Evolutionary conservation across 2,113 vertebrate species (phyloP).

Genomic region (Coreoperca whiteheadi): DNA sequence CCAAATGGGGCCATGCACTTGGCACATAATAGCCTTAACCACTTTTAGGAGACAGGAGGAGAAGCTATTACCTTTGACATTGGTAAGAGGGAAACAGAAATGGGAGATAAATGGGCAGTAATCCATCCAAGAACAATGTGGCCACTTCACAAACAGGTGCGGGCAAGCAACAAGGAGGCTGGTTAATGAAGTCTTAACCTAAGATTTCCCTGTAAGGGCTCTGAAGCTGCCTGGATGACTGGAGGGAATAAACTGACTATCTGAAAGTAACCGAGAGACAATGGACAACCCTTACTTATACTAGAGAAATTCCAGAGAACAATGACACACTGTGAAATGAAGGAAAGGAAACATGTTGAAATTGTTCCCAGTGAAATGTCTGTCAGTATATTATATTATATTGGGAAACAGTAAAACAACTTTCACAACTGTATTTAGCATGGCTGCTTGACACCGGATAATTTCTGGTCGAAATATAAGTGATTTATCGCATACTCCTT

Average conservation of each 20-base stretch:
- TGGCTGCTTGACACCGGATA: neutral
- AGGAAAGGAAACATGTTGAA: neutral
- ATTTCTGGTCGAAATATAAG: neutral
- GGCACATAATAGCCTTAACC: constrained; percentile 62
- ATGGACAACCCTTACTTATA: neutral
- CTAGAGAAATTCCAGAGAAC: neutral
- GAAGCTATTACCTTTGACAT: constrained; percentile 59
- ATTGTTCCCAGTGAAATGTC: neutral
- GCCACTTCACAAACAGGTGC: constrained; percentile 50
- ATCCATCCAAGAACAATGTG: constrained; percentile 56
- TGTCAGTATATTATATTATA: too few relatives aligned
- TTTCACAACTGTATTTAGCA: neutral
- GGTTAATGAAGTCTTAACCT: constrained; percentile 58
- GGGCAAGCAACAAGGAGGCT: constrained; percentile 29
- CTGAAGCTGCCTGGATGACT: constrained; percentile 23
- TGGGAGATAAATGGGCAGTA: constrained; percentile 48
- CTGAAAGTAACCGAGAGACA: constrained; percentile 26
- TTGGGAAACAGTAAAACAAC: too few relatives aligned
- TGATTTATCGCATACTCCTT: neutral
- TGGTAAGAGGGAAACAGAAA: constrained; percentile 30
- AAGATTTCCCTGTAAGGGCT: constrained; percentile 24
- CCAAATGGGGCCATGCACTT: constrained; percentile 54
- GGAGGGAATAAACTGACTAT: constrained; percentile 13
- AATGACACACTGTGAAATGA: constrained; percentile 6
- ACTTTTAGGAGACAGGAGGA: constrained; percentile 51